Evolutionary conservation across 92 coral and sea anemone genomes (phyloP), one percentile per base, ranked within the genome.

Genomic region (Virgularia gustaviana): DNA sequence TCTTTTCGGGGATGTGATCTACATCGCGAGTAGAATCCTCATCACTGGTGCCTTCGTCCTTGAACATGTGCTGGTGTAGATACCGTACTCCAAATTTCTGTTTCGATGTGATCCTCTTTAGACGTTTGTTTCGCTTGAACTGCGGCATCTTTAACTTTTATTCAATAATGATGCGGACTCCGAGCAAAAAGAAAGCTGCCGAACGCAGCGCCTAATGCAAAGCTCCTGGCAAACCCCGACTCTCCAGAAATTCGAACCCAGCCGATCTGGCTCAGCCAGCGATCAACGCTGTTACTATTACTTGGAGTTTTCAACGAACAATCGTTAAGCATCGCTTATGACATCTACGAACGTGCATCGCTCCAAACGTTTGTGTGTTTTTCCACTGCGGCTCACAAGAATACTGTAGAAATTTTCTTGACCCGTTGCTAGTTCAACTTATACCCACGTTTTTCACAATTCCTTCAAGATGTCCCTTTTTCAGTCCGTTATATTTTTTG

Each of bases 41-140:
- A 42, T 85, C 89, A 54, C 63, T 74, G 63, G 94, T 83, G 56
- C 87, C 57, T 80, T 78, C 91, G 51, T 88, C 89, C 13, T 81
- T 82, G 72, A 92, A 92, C 96, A 92, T 86, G 70, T 92, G 98
- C 85, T 92, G 96, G 77, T 92, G 98, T 2, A 92, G 78, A 73
- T 92, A 92, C 41, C 98, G 98, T 36, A 89, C 90, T 78, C 98
- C 98, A 87, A 89, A 92, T 13, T 68, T 68, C 45, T 68, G 75
- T 38, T 51, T 68, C 45, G 75, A 68, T 9, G 75, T 16, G 16
- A 68, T 35, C 19, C 75, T 19, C 47, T 68, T 68, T 68, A 68
- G 51, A 47, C 75, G 47, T 68, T 68, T 68, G 51, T 68, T 59
- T 22, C 75, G 30, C 51, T 68, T 68, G 12, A 68, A 30, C 54